Base-by-base conservation (phyloP, 2,888 invertebrate species). In the Pterostichus niger region DNA sequence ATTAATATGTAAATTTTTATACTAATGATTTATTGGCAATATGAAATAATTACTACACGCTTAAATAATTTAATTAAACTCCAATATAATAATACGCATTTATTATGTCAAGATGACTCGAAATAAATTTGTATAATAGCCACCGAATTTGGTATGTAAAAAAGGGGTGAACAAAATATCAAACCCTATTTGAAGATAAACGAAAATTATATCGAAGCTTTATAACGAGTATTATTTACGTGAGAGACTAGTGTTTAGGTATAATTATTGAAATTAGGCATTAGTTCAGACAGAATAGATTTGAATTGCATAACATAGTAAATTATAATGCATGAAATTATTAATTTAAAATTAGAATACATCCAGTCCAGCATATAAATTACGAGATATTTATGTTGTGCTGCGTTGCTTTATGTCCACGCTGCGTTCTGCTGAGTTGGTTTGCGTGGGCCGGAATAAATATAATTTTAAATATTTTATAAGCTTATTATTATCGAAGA, bases 281-380 rank as follows among this genome's bases (percentile, higher is more conserved):
- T 44, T 46, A 40, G 76, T 52, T 79, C 49, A 9, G 49, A 24
- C 10, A 49, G 76, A 54, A 64, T 31, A 64, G 46, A 49, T 77
- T 78, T 78, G 61, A 59, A 78, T 81, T 81, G 73, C 81, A 56
- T 81, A 49, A 81, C 40, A 64, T 79, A 7, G 54, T 81, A 71
- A 81, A 81, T 81, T 81, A 81, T 81, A 71, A 73, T 81, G 81
- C 81, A 81, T 81, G 81, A 82, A 82, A 82, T 75, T 75, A 82
- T 75, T 82, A 82, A 82, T 82, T 82, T 82, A 73, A 82, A 82
- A 75, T 82, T 75, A 82, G 61, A 75, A 61, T 82, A 82, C 49
- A 61, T 82, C 49, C 24, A 56, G 73, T 75, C 59, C 33, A 40
- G 75, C 35, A 75, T 24, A 80, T 80, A 80, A 80, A 80, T 80